Evolutionary conservation across 1,140 invertebrate genomes (phyloP), one percentile per base, ranked within the genome.

Genomic region (Caenorhabditis briggsae): DNA sequence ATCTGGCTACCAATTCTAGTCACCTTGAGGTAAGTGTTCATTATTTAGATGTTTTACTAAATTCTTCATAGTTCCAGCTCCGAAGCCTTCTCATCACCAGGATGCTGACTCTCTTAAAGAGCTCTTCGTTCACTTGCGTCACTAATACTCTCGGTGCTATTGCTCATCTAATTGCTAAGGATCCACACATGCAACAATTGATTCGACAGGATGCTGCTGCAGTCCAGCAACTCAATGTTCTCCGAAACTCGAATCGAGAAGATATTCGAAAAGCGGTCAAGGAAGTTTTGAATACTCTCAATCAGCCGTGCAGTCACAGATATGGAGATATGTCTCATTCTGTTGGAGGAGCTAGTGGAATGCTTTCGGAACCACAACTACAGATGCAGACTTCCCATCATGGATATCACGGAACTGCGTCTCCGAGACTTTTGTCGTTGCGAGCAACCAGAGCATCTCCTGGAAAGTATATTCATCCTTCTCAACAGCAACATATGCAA

Each of bases 111-210:
- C 58, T 70, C 16, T 65, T 85, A 2, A 85, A 61, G 11, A 85
- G 84, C 41, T 16, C 61, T 18, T 85, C 84, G 25, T 85, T 85
- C 64, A 85, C 84, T 11, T 64, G 48, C 18, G 48, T 85, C n/a
- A 74, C 46, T 5, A 85, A 85, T 58, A 65, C 65, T 8, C 64
- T 85, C 7, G 84, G 84, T 2, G 84, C 84, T 0, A 53, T 85
- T 48, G 50, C 48, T 16, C 74, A 85, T 23, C 61, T 85, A 11
- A 70, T 85, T 14, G 84, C 23, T 18, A 85, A 85, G 41, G 84
- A 85, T 58, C 84, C 84, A 23, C 84, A 85, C 20, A 53, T 85
- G 46, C 84, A 84, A 41, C 55, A 84, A 43, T 43, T 61, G 83
- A 84, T 84, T 61, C 83, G 83, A 9, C 46, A 61, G 9, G 83